phyloP scores from a whole-genome alignment of 1,140 invertebrate species.

The Lethocerus indicus region DNA sequence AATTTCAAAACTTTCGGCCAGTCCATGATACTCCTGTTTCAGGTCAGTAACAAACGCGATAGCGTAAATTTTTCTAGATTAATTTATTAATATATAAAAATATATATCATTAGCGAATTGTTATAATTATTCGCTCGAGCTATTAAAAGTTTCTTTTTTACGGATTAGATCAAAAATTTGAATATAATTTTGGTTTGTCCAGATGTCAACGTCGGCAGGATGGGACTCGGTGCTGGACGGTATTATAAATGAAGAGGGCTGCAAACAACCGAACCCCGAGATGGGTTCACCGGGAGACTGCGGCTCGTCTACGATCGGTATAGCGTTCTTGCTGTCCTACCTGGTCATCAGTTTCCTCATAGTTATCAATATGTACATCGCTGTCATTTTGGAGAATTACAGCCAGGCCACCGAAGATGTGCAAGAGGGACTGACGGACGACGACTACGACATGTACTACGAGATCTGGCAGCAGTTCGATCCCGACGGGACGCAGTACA shows the following conservation, averaged over 20 bases:
- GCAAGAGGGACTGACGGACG: conserved; percentile 92
- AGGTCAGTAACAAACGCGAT: conserved; percentile 35
- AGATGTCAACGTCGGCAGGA: conserved; percentile 96
- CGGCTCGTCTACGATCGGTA: conserved; percentile 80
- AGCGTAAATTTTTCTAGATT: neutral
- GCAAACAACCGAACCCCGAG: conserved; percentile 69
- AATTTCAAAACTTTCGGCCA: conserved; percentile 98
- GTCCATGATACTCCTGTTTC: conserved; percentile 94
- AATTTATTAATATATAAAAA: neutral
- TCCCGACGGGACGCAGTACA: conserved; percentile 93
- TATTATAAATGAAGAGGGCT: conserved; percentile 90
- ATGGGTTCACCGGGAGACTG: conserved; percentile 79
- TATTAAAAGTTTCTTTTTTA: neutral
- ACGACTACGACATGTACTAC: conserved; percentile 99
- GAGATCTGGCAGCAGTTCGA: conserved; percentile 99
- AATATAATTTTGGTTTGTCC: conserved; percentile 19
- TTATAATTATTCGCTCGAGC: neutral
- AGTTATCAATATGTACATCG: conserved; percentile 99
- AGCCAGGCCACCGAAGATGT: conserved; percentile 96
- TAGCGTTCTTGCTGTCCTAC: conserved; percentile 87
- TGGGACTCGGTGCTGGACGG: conserved; percentile 93
- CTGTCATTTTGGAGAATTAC: conserved; percentile 97
- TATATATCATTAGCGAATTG: neutral
- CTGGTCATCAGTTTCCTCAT: conserved; percentile 96
- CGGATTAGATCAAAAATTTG: neutral